These are phyloP conservation scores for Corvus moneduloides DNA, from an alignment of 2,113 vertebrate species.

Conservation along the genomic window DNA sequence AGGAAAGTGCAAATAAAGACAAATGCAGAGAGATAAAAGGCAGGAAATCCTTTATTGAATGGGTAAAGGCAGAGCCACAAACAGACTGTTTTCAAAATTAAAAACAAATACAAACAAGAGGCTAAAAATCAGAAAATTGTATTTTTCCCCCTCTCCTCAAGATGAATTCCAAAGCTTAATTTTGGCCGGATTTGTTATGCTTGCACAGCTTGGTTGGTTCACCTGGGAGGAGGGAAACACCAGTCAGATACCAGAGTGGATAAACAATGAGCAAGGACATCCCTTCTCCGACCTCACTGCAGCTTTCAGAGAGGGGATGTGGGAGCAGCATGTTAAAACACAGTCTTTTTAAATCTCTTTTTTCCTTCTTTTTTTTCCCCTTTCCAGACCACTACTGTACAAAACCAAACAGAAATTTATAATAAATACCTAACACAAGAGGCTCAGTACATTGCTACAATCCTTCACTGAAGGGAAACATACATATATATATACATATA, in stretches of 20 bases:
- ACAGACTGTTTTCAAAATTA: slow-evolving; percentile 8
- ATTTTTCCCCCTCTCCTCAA: background rate
- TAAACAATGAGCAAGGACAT: background rate
- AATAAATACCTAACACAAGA: slow-evolving; percentile 85
- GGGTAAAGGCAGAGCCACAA: slow-evolving; percentile 39
- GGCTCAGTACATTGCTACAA: slow-evolving; percentile 77
- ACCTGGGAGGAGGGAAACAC: background rate
- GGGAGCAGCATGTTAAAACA: slow-evolving; percentile 72
- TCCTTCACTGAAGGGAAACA: slow-evolving; percentile 83
- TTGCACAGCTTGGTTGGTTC: background rate
- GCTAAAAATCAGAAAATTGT: background rate
- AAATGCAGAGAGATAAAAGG: background rate
- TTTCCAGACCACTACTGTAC: slow-evolving; percentile 76
- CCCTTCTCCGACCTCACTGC: background rate
- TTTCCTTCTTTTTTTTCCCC: background rate
- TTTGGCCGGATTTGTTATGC: background rate
- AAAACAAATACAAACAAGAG: slow-evolving; percentile 7
- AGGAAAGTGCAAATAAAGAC: background rate
- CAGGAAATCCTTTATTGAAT: slow-evolving; percentile 65
- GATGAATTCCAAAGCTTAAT: background rate
- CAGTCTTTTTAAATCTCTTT: background rate
- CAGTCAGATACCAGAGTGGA: background rate
- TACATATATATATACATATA: slow-evolving; percentile 16
- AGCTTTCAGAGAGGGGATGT: background rate
- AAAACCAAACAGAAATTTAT: slow-evolving; percentile 71